Conservation (phyloP, 1,140 invertebrate species). For the Achroia grisella region DNA sequence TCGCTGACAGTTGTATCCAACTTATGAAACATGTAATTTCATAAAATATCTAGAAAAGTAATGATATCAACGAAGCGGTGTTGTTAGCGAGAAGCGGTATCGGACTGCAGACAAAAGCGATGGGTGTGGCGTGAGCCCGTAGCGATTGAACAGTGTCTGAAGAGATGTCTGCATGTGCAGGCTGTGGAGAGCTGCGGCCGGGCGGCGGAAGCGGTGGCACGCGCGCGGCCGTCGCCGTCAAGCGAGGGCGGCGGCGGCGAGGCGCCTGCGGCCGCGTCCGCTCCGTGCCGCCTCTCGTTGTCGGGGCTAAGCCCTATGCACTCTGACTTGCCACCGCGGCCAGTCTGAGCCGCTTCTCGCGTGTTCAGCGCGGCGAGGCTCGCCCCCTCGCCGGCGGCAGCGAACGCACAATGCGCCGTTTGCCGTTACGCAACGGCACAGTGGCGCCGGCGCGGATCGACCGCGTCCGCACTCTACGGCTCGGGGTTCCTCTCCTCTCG, state of each 20-base stretch:
- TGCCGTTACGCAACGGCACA: conserved; percentile 2
- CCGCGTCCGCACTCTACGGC: conserved; percentile 18
- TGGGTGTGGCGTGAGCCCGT: conserved; percentile 15
- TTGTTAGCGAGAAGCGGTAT: conserved; percentile 50
- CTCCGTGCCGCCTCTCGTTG: conserved; percentile 43
- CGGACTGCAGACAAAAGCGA: conserved; percentile 37
- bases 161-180: conserved; percentile 61
- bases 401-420: conserved; percentile 5
- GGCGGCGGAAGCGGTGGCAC: conserved; percentile 42
- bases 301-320: conserved; percentile 53
- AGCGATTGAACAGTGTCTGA: conserved; percentile 26
- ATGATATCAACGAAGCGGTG: not conserved
- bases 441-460: not conserved
- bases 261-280: conserved; percentile 22
- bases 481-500: conserved; percentile 26
- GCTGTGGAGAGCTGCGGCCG: conserved; percentile 53
- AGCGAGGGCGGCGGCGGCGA: conserved; percentile 15
- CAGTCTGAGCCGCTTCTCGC: conserved; percentile 62
- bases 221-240: conserved; percentile 29
- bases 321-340: conserved; percentile 52
- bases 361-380: conserved; percentile 29
- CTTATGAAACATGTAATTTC: not conserved
- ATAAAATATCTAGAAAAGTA: too few species aligned
- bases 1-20: not conserved
- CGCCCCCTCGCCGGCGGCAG: conserved; percentile 25